Base-by-base conservation (phyloP, 1,140 invertebrate genomes). In the Sycophila sp. region DNA sequence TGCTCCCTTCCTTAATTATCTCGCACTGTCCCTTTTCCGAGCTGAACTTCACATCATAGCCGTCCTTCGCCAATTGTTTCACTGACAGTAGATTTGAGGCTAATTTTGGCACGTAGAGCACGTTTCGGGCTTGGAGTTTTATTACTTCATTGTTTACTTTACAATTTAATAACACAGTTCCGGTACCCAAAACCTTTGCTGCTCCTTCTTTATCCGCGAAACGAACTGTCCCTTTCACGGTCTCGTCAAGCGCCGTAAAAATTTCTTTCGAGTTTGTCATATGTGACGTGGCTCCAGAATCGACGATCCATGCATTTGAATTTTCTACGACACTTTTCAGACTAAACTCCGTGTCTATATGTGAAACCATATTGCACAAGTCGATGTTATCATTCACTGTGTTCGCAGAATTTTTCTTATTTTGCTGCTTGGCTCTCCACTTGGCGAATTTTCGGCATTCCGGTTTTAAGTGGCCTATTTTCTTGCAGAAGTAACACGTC, bases 41-140 rank as follows among this genome's bases (percentile, higher is more conserved):
- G 22, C 32, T 7, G 75, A 83, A 79, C 60, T 75, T 58, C 22
- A 82, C 72, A 56, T 72, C 53, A 72, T 75, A 77, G 0, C 76
- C 77, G 42, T 75, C 76, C n/a, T 81, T 78, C 7, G 72, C 70
- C 4, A 83, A 74, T 74, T 80, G 69, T 24, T 76, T 80, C 1
- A 80, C 74, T 1, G 80, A 81, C 0, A 82, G 36, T 45, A 79
- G 69, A 59, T 80, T 81, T 3, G 75, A 75, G 8, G 72, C 64
- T 7, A 81, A 40, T 2, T 72, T 72, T 11, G 78, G 76, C n/a
- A 81, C 73, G 76, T 72, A 78, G 1, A 79, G 64, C 47, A 80
- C 78, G 72, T 82, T 72, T 24, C 75, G 11, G 32, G 79, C 65
- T 6, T 59, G 19, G n/a, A 73, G 38, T 30, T 69, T n/a, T 15